These are phyloP conservation scores for Gymnocypris eckloni DNA, from an alignment of 2,797 vertebrate genomes.

Conservation along the genomic window DNA sequence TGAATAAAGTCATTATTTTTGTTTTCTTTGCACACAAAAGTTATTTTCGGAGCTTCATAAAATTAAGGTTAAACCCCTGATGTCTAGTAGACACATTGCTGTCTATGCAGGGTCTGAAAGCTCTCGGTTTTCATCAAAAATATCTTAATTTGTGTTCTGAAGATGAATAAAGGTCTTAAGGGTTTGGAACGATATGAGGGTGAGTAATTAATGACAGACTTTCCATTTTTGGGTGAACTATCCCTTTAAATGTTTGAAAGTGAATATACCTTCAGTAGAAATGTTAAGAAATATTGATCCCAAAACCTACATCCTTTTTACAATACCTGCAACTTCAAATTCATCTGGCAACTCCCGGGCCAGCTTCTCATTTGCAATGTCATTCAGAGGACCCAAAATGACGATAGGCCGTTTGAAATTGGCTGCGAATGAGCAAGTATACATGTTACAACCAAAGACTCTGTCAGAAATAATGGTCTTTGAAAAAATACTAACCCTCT, in stretches of 20 bases:
- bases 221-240: background rate
- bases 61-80: background rate
- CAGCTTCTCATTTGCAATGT: conserved; percentile 93
- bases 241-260: background rate
- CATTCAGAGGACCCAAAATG: conserved; percentile 92
- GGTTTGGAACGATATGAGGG: background rate
- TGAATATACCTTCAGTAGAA: background rate
- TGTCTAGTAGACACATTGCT: background rate
- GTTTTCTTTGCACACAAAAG: background rate
- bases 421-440: conserved; percentile 74
- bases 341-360: conserved; percentile 84
- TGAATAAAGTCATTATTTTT: background rate
- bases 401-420: conserved; percentile 95
- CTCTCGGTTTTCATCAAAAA: background rate
- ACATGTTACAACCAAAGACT: background rate
- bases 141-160: background rate
- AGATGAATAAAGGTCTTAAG: background rate
- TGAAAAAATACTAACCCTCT: conserved; percentile 81
- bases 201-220: background rate
- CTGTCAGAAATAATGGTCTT: too few species aligned
- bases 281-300: background rate
- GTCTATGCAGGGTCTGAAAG: background rate
- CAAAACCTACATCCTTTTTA: conserved; percentile 14
- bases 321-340: conserved; percentile 90
- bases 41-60: background rate